These are phyloP conservation scores for Pantherophis guttatus DNA, from an alignment of 2,113 vertebrate genomes.

Conservation along the genomic window DNA sequence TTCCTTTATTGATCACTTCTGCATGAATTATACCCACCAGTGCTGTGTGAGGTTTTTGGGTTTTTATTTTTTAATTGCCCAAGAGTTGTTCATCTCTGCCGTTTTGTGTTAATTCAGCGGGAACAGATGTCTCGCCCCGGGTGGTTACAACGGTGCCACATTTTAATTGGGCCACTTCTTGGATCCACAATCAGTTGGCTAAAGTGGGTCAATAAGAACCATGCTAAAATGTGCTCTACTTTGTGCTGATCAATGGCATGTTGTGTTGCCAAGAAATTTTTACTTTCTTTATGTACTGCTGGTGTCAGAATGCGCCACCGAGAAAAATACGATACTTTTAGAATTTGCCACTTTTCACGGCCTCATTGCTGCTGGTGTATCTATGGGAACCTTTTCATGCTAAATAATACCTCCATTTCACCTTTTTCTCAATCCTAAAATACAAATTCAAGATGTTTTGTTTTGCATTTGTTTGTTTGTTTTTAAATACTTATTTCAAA, in stretches of 20 bases:
- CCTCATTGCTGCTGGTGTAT: neutral
- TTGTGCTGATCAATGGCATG: neutral
- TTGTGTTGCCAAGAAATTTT: neutral
- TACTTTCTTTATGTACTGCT: neutral
- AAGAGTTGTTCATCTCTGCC: neutral
- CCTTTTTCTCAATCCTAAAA: no score
- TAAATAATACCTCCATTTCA: neutral
- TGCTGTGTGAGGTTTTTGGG: neutral
- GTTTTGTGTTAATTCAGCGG: slow-evolving; percentile 9
- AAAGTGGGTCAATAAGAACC: neutral
- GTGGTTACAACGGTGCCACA: neutral
- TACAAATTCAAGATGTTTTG: neutral
- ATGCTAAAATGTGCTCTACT: neutral
- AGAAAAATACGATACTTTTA: neutral
- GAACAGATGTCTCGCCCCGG: neutral
- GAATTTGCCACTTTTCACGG: neutral
- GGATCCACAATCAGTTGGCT: neutral
- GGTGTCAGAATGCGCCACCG: no score
- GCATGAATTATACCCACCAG: slow-evolving; percentile 9
- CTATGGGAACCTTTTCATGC: neutral
- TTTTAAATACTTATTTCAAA: neutral
- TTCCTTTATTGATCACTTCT: slow-evolving; percentile 26
- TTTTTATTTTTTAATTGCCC: neutral
- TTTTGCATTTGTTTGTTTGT: neutral
- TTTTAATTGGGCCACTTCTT: neutral